Conservation (phyloP, 2,888 invertebrate genomes). For the Chloroclystis v-ata region DNA sequence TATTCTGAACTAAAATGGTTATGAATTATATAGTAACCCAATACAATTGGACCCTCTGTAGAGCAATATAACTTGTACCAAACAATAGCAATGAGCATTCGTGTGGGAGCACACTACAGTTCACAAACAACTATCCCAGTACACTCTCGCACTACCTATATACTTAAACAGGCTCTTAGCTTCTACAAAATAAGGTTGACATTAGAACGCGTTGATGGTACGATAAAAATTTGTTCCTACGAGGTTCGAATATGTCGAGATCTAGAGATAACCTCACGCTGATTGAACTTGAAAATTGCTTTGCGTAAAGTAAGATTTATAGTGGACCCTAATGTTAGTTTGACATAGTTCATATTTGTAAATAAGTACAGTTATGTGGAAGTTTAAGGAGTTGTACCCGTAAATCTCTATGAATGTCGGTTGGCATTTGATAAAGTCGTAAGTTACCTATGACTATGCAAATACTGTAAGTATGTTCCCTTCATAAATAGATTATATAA, state of each 20-base stretch:
- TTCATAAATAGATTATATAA: too few relatives aligned
- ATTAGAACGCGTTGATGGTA: slow-evolving; percentile 13
- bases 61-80: slow-evolving; percentile 37
- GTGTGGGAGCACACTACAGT: slow-evolving; percentile 54
- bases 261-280: slow-evolving; percentile 51
- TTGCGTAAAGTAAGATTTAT: slow-evolving; percentile 48
- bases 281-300: slow-evolving; percentile 60
- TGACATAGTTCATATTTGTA: slow-evolving; percentile 14
- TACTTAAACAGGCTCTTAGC: slow-evolving; percentile 32
- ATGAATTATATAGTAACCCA: slow-evolving; percentile 2
- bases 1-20: not conserved
- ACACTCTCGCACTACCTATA: slow-evolving; percentile 37
- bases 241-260: slow-evolving; percentile 55
- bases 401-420: slow-evolving; percentile 11
- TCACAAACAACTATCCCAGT: slow-evolving; percentile 58
- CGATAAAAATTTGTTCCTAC: slow-evolving; percentile 34
- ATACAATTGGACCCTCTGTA: not conserved
- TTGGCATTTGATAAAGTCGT: not conserved
- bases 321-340: slow-evolving; percentile 16
- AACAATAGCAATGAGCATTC: slow-evolving; percentile 60
- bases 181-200: slow-evolving; percentile 27
- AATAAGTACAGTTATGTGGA: slow-evolving; percentile 3
- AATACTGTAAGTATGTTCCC: too few relatives aligned
- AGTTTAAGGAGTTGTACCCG: slow-evolving; percentile 11
- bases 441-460: not conserved